Percentiles rank a stretch among this genome's conserved stretches.
Conservation (phyloP, 2,888 invertebrate species). For the Drosophila melanocephala region DNA sequence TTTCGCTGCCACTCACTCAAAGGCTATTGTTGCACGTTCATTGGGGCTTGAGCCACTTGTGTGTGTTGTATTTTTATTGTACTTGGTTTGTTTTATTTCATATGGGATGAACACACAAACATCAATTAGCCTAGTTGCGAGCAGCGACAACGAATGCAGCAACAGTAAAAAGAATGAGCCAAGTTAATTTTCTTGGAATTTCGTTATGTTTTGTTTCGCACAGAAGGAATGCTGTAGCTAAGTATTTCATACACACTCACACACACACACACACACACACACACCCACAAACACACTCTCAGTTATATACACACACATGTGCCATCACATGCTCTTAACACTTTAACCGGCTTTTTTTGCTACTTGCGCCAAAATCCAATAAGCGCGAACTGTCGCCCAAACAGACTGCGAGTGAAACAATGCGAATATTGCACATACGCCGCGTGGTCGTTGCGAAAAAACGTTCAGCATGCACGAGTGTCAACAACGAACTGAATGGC, state of each 20-base stretch:
- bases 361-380: slow-evolving; percentile 73
- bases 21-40: slow-evolving; percentile 51
- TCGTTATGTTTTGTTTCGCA: slow-evolving; percentile 32
- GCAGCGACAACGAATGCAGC: slow-evolving; percentile 34
- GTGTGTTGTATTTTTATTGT: slow-evolving; percentile 27
- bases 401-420: background rate
- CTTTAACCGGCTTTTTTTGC: slow-evolving; percentile 71
- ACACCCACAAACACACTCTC: background rate
- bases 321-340: slow-evolving; percentile 42
- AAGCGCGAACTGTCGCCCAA: slow-evolving; percentile 47
- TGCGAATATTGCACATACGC: slow-evolving; percentile 52
- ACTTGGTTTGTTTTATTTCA: slow-evolving; percentile 48
- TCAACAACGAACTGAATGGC: slow-evolving; percentile 70
- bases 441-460: slow-evolving; percentile 37
- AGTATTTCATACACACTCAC: slow-evolving; percentile 22
- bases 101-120: slow-evolving; percentile 55
- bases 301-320: slow-evolving; percentile 6
- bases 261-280: background rate
- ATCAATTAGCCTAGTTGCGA: slow-evolving; percentile 70
- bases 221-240: slow-evolving; percentile 46
- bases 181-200: slow-evolving; percentile 72
- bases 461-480: slow-evolving; percentile 65
- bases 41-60: slow-evolving; percentile 17
- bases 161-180: slow-evolving; percentile 42
- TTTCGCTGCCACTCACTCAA: background rate